Base-by-base conservation (phyloP, 2,113 vertebrate genomes). In the Chlamydotis undulata region DNA sequence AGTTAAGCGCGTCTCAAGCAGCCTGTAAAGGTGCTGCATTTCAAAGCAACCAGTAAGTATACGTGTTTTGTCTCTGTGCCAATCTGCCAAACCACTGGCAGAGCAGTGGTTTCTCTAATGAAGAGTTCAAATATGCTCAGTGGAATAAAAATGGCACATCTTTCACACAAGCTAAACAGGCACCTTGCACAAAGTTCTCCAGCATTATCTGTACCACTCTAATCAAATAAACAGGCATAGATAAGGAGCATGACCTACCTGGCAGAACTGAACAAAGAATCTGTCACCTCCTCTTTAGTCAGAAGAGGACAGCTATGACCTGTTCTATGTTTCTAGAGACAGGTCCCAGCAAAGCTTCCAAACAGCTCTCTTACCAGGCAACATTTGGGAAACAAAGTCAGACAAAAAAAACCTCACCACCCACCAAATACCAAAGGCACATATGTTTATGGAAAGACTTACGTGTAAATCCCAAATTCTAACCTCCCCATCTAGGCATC, bases 391-490 rank as follows among this genome's bases (percentile, higher is more conserved):
- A 92, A 83, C 28, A 70, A 70, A 68, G 24, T 60, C 63, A 12
- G 7, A n/a, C 31, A 53, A 69, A 76, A 70, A 87, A 52, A 35
- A 14, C 28, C 45, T 35, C 92, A 65, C 61, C 60, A 45, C 77
- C 84, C 92, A 56, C 49, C 69, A 90, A 87, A 73, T 26, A 91
- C 19, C 74, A 82, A 86, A 84, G 3, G 26, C 47, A 52, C 3
- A 1, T 5, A 31, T 5, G 5, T 68, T 81, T 90, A 82, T 96
- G n/a, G 23, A 63, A 73, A 81, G 50, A 99, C 99, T 99, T 98
- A 99, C 99, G 5, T 99, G 99, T 90, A 99, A 98, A 98, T 99
- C 99, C 99, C 99, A 99, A 96, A 99, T 99, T 77, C 99, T 98
- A 97, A 99, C 99, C 97, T 99, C 99, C 57, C 99, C 99, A 90